phyloP scores from a whole-genome alignment of 1,140 invertebrate genomes.

The Meloidogyne exigua region DNA sequence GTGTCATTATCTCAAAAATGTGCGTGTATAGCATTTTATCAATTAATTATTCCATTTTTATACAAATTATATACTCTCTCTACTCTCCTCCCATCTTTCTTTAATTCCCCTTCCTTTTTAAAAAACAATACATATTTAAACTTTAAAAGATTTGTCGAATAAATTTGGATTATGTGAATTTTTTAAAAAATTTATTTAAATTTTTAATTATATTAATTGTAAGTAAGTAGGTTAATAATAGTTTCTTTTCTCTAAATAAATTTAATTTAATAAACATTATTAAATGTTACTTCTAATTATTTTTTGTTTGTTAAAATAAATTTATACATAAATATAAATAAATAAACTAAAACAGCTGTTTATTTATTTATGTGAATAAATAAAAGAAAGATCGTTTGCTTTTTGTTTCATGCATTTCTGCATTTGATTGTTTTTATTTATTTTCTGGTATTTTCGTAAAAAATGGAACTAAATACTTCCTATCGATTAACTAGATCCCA shows the following conservation, averaged over 20 bases:
- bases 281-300: no score
- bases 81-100: background rate
- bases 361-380: no score
- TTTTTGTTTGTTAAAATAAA: no score
- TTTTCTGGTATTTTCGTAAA: background rate
- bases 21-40: slow-evolving; percentile 4
- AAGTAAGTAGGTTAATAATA: no score
- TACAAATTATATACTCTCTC: background rate
- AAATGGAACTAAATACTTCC: slow-evolving; percentile 14
- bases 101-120: slow-evolving; percentile 11
- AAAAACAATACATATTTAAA: background rate
- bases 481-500: slow-evolving; percentile 19
- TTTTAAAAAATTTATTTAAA: background rate
- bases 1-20: background rate
- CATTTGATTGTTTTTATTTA: background rate
- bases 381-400: no score
- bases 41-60: background rate
- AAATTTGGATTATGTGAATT: slow-evolving; percentile 16
- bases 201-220: no score
- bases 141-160: slow-evolving; percentile 16
- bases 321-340: no score
- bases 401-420: no score
- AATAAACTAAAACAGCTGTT: no score
- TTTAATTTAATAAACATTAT: no score
- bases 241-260: no score